Percentiles rank a stretch among this genome's conserved stretches.
Evolutionary conservation across 2,797 vertebrate species (phyloP).

Genomic region (Falco cherrug): DNA sequence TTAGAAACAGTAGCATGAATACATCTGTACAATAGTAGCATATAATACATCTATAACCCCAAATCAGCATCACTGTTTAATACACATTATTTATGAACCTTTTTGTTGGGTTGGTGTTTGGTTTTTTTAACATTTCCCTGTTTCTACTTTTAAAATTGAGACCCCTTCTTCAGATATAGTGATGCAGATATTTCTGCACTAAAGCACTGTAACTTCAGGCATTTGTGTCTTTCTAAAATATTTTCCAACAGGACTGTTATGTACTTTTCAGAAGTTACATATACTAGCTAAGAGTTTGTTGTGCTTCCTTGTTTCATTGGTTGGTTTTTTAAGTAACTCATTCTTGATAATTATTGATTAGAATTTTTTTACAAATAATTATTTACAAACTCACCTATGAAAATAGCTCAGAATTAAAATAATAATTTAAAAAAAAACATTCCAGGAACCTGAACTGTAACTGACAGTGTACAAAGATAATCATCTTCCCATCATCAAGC

Average conservation of each 20-base stretch:
- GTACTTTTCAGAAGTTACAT: background rate
- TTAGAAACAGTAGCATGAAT: background rate
- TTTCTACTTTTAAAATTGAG: background rate
- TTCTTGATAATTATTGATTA: background rate
- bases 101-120: background rate
- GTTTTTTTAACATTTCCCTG: too few species aligned
- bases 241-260: background rate
- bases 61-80: background rate
- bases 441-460: background rate
- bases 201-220: background rate
- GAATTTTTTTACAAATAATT: background rate
- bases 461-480: background rate
- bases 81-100: background rate
- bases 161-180: background rate
- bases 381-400: background rate
- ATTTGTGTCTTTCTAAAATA: background rate
- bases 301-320: background rate
- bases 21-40: too few species aligned
- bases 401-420: background rate
- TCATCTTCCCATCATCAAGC: background rate
- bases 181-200: background rate
- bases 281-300: background rate
- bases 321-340: accelerated
- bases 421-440: background rate
- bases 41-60: background rate